Evolutionary conservation across 2,797 vertebrate genomes (phyloP), one percentile per base, ranked within the genome.

Genomic region (Malurus splendens): DNA sequence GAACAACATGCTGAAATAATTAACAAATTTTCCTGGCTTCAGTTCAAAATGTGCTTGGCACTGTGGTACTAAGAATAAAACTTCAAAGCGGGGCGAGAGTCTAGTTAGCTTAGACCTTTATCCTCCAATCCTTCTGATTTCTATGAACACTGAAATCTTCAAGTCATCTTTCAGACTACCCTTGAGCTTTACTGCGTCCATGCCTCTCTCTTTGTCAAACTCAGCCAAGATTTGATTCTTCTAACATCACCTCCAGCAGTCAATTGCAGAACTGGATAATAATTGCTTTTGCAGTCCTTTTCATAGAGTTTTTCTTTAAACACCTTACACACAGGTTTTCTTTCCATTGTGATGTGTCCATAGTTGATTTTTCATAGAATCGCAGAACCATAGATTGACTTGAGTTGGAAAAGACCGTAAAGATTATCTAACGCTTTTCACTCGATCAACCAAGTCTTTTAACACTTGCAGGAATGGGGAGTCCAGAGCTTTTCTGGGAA

Each of bases 1-100:
- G 14, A 23, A 51, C 24, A 47, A 7, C 6, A 47, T 16, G 5
- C 9, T n/a, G 38, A 36, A 0, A 0, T 0, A 0, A 39, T 22
- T 76, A 48, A 44, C 12, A 60, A 41, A 30, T 73, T 60, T 73
- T 52, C 36, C 51, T 38, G 9, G 1, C 8, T 76, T 82, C 47
- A 51, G 19, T 39, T 44, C 10, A 59, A 67, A 75, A 50, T 0
- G 1, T 14, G 4, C 51, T 67, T 72, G 27, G 10, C 16, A 42
- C 60, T 91, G 61, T 72, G 2, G 18, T 30, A 19, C 3, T 41
- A 56, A 32, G 7, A 39, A n/a, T 27, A 51, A 50, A 71, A 51
- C 18, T 50, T 59, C 1, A 55, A 81, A 56, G 64, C 41, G 8
- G 22, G 3, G 8, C 12, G 10, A 24, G 18, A 1, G 1, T 47